phyloP scores from a whole-genome alignment of 2,888 invertebrate species.

The Apamea epomidion region DNA sequence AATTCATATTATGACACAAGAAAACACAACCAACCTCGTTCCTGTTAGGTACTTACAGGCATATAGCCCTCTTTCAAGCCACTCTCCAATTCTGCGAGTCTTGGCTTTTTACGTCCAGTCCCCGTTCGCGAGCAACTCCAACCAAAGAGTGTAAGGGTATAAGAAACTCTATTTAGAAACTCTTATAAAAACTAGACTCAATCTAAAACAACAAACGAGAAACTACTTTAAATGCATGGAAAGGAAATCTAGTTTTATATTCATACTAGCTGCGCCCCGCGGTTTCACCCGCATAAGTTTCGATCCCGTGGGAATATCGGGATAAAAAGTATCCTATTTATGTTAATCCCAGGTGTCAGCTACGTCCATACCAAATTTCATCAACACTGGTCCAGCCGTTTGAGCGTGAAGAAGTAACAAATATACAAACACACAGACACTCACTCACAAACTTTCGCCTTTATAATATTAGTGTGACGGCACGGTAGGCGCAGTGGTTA shows the following conservation, averaged over 20 bases:
- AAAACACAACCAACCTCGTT: not conserved
- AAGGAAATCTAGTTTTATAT: not conserved
- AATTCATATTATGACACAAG: not conserved
- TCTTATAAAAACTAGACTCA: not conserved
- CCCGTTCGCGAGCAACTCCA: not conserved
- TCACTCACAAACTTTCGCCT: too few relatives aligned
- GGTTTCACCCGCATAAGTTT: too few relatives aligned
- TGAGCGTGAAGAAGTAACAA: too few relatives aligned
- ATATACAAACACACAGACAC: too few relatives aligned
- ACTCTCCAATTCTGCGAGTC: not conserved
- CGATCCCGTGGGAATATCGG: too few relatives aligned
- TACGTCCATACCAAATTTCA: too few relatives aligned
- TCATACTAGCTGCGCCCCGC: not conserved
- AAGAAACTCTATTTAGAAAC: slow-evolving; percentile 10
- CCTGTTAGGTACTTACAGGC: not conserved
- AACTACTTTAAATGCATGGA: slow-evolving; percentile 22
- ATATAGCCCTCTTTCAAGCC: not conserved
- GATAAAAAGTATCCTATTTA: too few relatives aligned
- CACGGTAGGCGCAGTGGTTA: too few relatives aligned
- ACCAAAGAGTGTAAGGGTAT: too few relatives aligned
- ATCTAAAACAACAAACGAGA: slow-evolving; percentile 10
- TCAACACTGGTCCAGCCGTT: too few relatives aligned
- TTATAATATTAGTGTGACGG: too few relatives aligned
- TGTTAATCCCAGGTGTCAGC: too few relatives aligned
- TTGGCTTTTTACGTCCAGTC: slow-evolving; percentile 12